Percentiles rank a stretch among this genome's conserved stretches.
phyloP scores from a whole-genome alignment of 2,113 vertebrate genomes.

The Cephalopterus ornatus region DNA sequence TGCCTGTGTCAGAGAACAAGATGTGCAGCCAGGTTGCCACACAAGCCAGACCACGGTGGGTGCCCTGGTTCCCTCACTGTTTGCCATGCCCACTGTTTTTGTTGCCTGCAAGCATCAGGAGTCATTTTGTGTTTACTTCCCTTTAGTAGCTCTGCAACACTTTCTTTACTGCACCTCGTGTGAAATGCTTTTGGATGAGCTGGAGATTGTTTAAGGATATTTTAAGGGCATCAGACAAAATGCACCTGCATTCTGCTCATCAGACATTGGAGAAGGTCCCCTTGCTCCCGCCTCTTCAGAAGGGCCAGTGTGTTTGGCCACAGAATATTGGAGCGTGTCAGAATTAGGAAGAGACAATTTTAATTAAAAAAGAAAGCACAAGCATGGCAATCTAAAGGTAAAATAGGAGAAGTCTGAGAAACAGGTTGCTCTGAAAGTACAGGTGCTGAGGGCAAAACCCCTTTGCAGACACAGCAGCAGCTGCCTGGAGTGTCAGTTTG shows the following conservation, averaged over 20 bases:
- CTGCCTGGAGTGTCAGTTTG: not conserved
- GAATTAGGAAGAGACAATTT: not conserved
- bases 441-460: not conserved
- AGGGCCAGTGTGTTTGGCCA: not conserved
- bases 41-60: not conserved
- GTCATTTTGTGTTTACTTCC: not conserved
- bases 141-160: not conserved
- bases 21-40: not conserved
- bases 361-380: too few relatives aligned
- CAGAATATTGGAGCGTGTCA: not conserved
- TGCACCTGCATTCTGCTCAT: not conserved
- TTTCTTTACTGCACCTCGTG: not conserved
- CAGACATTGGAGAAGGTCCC: not conserved
- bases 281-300: not conserved
- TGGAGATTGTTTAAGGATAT: not conserved
- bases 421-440: not conserved
- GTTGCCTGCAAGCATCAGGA: not conserved
- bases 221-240: not conserved
- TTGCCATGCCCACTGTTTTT: accelerated
- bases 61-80: not conserved
- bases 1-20: not conserved
- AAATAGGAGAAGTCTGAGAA: not conserved
- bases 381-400: not conserved
- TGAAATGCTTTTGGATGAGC: not conserved
- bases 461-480: not conserved